Percentiles rank a stretch among this genome's conserved stretches.
Conservation (phyloP, 2,113 vertebrate genomes). For the Hemicordylus capensis region DNA sequence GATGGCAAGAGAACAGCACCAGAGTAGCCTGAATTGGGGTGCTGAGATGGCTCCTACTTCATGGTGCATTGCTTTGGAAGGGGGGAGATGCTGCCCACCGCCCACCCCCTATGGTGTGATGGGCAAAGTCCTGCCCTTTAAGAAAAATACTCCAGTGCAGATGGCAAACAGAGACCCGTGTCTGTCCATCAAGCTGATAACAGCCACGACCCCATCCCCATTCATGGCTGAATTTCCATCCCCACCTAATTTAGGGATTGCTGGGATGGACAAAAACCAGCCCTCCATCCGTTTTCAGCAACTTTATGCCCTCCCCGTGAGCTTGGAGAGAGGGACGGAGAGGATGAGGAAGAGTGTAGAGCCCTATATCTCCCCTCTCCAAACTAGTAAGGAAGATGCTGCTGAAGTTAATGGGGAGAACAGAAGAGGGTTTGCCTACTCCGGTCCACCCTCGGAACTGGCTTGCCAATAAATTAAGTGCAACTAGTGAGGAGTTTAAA, state of each 20-base stretch:
- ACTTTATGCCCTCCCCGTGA: not conserved
- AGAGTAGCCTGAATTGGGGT: not conserved
- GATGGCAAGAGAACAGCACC: not conserved
- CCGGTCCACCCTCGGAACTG: not conserved
- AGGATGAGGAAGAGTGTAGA: not conserved
- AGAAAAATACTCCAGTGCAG: not conserved
- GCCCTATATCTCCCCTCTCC: not conserved
- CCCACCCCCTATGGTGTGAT: not conserved
- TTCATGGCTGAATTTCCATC: not conserved
- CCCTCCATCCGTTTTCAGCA: not conserved
- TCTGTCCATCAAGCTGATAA: not conserved
- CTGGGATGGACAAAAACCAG: not conserved
- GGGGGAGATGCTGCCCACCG: not conserved
- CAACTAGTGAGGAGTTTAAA: not conserved
- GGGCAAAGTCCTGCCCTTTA: not conserved
- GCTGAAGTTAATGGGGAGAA: constrained; percentile 3
- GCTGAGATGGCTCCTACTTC: not conserved
- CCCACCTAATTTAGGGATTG: not conserved
- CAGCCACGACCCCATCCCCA: not conserved
- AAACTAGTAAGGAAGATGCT: constrained; percentile 15
- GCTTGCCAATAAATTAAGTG: constrained; percentile 32
- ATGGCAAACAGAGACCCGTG: not conserved
- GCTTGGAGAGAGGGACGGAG: not conserved
- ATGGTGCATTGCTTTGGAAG: not conserved
- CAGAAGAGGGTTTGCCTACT: not conserved